Conservation (phyloP, 2,888 invertebrate species). For the Andrena minutula region DNA sequence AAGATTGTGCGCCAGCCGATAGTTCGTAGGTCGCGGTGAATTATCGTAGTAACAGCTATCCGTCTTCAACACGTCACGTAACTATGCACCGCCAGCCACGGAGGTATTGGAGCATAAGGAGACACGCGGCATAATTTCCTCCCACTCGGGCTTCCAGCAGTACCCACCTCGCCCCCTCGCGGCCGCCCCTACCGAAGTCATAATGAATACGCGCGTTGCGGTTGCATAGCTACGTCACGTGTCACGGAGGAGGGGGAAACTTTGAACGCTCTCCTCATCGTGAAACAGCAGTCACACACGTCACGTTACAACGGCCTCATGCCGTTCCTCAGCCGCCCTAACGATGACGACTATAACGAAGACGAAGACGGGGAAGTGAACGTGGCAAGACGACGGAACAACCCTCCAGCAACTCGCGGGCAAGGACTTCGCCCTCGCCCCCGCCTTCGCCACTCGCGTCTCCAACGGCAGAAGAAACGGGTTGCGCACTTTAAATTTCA, state of each 20-base stretch:
- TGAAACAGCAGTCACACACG: slow-evolving; percentile 72
- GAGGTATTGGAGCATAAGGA: slow-evolving; percentile 75
- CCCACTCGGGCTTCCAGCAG: slow-evolving; percentile 39
- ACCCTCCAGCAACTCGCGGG: slow-evolving; percentile 43
- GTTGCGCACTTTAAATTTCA: slow-evolving; percentile 57
- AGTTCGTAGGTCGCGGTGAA: slow-evolving; percentile 63
- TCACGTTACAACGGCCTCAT: slow-evolving; percentile 61
- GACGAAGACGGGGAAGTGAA: slow-evolving; percentile 28
- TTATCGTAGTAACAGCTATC: slow-evolving; percentile 69
- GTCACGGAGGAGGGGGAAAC: slow-evolving; percentile 75
- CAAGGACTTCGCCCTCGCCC: slow-evolving; percentile 11
- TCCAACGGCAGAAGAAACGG: slow-evolving; percentile 23
- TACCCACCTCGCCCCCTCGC: background rate
- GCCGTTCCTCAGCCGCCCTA: slow-evolving; percentile 46
- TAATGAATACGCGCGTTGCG: slow-evolving; percentile 78
- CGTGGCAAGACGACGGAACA: slow-evolving; percentile 49
- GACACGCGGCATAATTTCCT: slow-evolving; percentile 78
- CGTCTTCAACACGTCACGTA: slow-evolving; percentile 72
- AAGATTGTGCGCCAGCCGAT: slow-evolving; percentile 53
- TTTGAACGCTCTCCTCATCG: slow-evolving; percentile 79
- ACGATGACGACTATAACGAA: slow-evolving; percentile 57
- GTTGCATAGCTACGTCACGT: slow-evolving; percentile 78
- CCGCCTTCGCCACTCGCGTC: slow-evolving; percentile 31
- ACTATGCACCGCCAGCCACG: slow-evolving; percentile 65
- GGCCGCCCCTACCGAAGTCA: slow-evolving; percentile 55